A percentile compares a stretch with the other conserved stretches of the same genome.
phyloP scores from a whole-genome alignment of 1,140 invertebrate species.

The Himalopsyche phryganea region DNA sequence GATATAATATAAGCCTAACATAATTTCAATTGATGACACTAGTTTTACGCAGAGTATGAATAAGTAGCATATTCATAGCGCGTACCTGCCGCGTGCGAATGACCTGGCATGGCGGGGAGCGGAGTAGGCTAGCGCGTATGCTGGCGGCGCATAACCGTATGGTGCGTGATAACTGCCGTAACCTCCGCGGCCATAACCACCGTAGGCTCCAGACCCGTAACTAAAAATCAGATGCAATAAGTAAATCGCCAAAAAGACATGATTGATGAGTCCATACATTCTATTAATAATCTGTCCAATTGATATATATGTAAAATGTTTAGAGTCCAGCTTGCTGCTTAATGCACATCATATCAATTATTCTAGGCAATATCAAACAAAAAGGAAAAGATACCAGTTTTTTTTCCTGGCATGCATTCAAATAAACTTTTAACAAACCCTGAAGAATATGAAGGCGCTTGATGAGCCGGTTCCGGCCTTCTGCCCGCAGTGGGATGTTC shows the following conservation, averaged over 20 bases:
- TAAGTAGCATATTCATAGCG: constrained; percentile 15
- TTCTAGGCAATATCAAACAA: too few species aligned
- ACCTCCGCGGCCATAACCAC: constrained; percentile 47
- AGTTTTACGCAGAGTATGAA: constrained; percentile 20
- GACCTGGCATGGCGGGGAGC: constrained; percentile 21
- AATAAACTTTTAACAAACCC: too few species aligned
- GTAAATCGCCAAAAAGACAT: neutral
- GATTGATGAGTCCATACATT: too few species aligned
- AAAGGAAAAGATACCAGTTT: too few species aligned
- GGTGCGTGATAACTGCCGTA: constrained; percentile 39
- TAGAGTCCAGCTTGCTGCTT: too few species aligned
- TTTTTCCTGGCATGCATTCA: too few species aligned
- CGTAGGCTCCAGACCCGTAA: constrained; percentile 34
- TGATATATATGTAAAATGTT: too few species aligned
- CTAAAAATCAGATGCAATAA: constrained; percentile 14
- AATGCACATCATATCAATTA: too few species aligned
- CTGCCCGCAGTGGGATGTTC: constrained; percentile 66
- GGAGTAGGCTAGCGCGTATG: constrained; percentile 25
- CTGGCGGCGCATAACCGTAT: constrained; percentile 28
- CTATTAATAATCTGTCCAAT: too few species aligned
- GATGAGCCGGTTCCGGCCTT: constrained; percentile 46
- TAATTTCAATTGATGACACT: constrained; percentile 15
- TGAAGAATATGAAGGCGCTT: constrained; percentile 50
- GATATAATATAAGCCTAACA: too few species aligned
- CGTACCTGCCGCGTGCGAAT: constrained; percentile 35